phyloP scores from a whole-genome alignment of 1,140 invertebrate genomes.

The Megathymus violae region DNA sequence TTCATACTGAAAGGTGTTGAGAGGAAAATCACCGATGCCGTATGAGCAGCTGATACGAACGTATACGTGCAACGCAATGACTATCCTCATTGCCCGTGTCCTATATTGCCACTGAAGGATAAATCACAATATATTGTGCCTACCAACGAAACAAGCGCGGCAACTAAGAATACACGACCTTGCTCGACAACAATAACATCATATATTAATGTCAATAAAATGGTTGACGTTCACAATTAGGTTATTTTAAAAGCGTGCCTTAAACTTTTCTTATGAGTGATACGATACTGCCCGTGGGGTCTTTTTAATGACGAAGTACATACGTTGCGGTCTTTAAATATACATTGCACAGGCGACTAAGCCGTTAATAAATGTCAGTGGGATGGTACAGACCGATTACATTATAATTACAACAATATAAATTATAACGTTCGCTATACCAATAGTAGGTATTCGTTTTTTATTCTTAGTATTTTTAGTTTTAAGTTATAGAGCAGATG shows the following conservation, averaged over 20 bases:
- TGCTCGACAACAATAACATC: slow-evolving; percentile 26
- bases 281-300: neutral
- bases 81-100: slow-evolving; percentile 3
- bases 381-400: no score
- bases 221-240: slow-evolving; percentile 24
- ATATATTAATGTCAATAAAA: slow-evolving; percentile 30
- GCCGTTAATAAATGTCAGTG: no score
- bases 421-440: no score
- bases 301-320: slow-evolving; percentile 1
- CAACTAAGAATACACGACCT: slow-evolving; percentile 19
- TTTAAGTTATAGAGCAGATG: neutral
- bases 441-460: no score
- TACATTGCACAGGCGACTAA: no score
- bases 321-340: no score
- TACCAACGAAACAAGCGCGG: neutral
- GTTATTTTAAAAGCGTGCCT: slow-evolving; percentile 12
- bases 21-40: no score
- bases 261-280: slow-evolving; percentile 5
- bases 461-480: no score
- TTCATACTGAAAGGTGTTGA: no score
- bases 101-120: slow-evolving; percentile 20
- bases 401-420: no score
- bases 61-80: no score
- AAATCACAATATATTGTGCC: slow-evolving; percentile 18
- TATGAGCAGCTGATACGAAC: no score